Evolutionary conservation across 2,888 invertebrate species (phyloP), one percentile per base, ranked within the genome.

Genomic region (Hermaeophaga mercurialis): DNA sequence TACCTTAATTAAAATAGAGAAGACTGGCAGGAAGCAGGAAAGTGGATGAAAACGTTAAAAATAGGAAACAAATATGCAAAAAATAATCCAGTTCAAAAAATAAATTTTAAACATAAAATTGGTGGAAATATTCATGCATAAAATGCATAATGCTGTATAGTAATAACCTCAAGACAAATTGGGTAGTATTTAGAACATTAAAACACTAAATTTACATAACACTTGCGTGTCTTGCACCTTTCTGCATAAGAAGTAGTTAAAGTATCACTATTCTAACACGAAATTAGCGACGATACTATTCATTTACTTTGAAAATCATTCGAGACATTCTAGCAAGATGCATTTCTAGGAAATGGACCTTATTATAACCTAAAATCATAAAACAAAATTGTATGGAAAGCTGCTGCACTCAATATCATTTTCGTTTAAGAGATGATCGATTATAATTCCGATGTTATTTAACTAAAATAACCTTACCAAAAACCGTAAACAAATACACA

Each of bases 171-270:
- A 47, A 47, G 47, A 47, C 47, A 47, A 47, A 47, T 47, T 34
- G 36, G 24, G n/a, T 36, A 17, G 15, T 47, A 36, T 36, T 11
- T 36, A 18, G 24, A 36, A 24, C 36, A 36, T 47, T 47, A 47
- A 47, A 47, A 24, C 24, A 15, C 18, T 36, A 36, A 47, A 47
- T 47, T 36, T 47, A 36, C 47, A 47, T 47, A 47, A 47, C 36
- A 47, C 47, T 19, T 36, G 34, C 47, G 47, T 47, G 47, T 11
- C 46, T 12, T 47, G 14, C 33, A 46, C 36, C 28, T 36, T 36
- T 47, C 47, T 47, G 36, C 36, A 47, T 47, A 47, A 47, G 36
- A 34, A 14, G 14, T 47, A 47, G n/a, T 12, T 22, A 2, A 47
- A 15, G 22, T 47, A 4, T 47, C 36, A 36, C 36, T 4, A 24